These are phyloP conservation scores for Sebastes alutus DNA, from an alignment of 2,797 vertebrate species.

Conservation along the genomic window DNA sequence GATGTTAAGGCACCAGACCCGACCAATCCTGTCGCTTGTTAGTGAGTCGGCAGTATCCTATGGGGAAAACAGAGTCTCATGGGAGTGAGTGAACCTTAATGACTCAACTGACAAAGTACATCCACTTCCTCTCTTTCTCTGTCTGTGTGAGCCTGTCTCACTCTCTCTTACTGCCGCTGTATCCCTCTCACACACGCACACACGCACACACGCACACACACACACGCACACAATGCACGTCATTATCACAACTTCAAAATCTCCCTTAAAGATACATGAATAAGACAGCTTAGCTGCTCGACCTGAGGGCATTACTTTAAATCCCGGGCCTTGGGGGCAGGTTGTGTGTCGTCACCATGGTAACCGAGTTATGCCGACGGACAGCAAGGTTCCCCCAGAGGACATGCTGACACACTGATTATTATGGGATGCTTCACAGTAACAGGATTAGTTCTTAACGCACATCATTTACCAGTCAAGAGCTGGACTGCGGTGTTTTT, in stretches of 20 bases:
- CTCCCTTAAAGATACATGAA: slow-evolving; percentile 47
- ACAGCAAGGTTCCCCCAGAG: slow-evolving; percentile 49
- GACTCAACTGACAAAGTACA: slow-evolving; percentile 12
- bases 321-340: slow-evolving; percentile 47
- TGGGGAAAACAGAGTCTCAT: slow-evolving; percentile 6
- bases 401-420: slow-evolving; percentile 47
- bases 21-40: slow-evolving; percentile 48
- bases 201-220: not conserved
- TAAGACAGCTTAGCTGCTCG: slow-evolving; percentile 48
- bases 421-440: slow-evolving; percentile 59
- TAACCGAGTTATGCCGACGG: slow-evolving; percentile 41
- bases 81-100: slow-evolving; percentile 26
- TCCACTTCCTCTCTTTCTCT: slow-evolving; percentile 5
- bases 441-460: slow-evolving; percentile 53
- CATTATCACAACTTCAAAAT: slow-evolving; percentile 40
- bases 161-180: not conserved
- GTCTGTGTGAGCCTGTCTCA: not conserved
- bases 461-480: slow-evolving; percentile 19
- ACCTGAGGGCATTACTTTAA: slow-evolving; percentile 49
- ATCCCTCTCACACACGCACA: not conserved
- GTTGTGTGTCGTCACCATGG: slow-evolving; percentile 57
- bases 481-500: slow-evolving; percentile 2
- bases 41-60: slow-evolving; percentile 21
- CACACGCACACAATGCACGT: slow-evolving; percentile 3
- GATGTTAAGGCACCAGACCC: slow-evolving; percentile 25